These are phyloP conservation scores for Lipophrys pholis DNA, from an alignment of 2,113 vertebrate genomes.

Conservation along the genomic window DNA sequence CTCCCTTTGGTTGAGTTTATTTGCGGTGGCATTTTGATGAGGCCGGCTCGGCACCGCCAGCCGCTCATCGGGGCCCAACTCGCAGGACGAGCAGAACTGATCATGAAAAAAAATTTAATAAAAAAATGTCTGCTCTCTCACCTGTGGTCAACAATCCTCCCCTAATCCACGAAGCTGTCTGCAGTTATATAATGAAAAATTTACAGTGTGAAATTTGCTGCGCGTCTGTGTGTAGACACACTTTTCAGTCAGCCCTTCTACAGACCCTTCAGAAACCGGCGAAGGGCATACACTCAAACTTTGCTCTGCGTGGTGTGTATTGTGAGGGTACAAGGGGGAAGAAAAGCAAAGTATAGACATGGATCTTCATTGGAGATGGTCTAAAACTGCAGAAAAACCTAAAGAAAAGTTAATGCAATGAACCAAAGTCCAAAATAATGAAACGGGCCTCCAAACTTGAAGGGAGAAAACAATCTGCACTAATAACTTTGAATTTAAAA, in stretches of 20 bases:
- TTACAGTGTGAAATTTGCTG: slow-evolving; percentile 15
- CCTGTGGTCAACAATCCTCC: slow-evolving; percentile 15
- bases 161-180: slow-evolving; percentile 35
- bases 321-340: too few species aligned
- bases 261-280: slow-evolving; percentile 6
- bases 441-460: too few species aligned
- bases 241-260: background rate
- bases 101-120: background rate
- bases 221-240: background rate
- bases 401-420: too few species aligned
- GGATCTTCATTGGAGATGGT: too few species aligned
- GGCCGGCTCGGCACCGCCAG: background rate
- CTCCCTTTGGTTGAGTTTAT: slow-evolving; percentile 15
- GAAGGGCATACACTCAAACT: background rate
- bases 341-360: too few species aligned
- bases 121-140: slow-evolving; percentile 26
- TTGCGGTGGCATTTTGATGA: slow-evolving; percentile 47
- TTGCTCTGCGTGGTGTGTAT: background rate
- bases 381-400: too few species aligned
- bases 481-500: too few species aligned
- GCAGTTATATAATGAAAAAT: slow-evolving; percentile 18
- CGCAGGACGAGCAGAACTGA: background rate
- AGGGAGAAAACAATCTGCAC: too few species aligned
- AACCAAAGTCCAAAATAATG: too few species aligned
- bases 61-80: slow-evolving; percentile 25